These are phyloP conservation scores for Agapornis roseicollis DNA, from an alignment of 2,113 vertebrate species.

Conservation along the genomic window DNA sequence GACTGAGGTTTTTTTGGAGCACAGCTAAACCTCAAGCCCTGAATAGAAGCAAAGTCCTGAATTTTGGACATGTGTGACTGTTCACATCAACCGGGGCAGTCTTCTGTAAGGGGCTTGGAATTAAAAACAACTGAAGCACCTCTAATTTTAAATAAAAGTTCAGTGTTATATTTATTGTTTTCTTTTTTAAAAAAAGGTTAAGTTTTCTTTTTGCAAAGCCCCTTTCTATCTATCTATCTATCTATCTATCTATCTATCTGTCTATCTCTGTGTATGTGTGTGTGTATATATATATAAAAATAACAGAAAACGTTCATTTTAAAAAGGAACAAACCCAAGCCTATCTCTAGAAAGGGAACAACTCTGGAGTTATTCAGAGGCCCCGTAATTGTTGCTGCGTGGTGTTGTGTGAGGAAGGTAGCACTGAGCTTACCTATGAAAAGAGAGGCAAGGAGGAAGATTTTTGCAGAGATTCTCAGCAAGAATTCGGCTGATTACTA, in stretches of 20 bases:
- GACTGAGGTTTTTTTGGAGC: not conserved
- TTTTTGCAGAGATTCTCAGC: conserved; percentile 8
- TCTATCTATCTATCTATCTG: too few species aligned
- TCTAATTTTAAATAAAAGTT: not conserved
- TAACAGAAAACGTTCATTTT: not conserved
- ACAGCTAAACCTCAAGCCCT: not conserved
- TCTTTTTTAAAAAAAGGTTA: not conserved
- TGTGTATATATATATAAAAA: too few species aligned
- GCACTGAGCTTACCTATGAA: not conserved
- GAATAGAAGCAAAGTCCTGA: not conserved
- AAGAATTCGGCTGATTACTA: conserved; percentile 50
- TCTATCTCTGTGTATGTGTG: too few species aligned
- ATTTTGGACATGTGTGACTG: not conserved
- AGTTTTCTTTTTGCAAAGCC: not conserved
- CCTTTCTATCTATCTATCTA: not conserved
- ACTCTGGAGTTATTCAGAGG: not conserved
- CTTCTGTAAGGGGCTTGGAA: not conserved
- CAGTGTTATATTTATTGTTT: not conserved
- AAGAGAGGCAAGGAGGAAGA: not conserved
- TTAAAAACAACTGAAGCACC: not conserved
- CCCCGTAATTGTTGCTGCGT: not conserved
- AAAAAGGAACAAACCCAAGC: not conserved
- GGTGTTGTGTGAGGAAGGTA: not conserved
- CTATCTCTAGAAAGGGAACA: not conserved
- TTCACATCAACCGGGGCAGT: not conserved